These are phyloP conservation scores for Darevskia mixta DNA, from an alignment of 2,797 vertebrate species.

Conservation along the genomic window DNA sequence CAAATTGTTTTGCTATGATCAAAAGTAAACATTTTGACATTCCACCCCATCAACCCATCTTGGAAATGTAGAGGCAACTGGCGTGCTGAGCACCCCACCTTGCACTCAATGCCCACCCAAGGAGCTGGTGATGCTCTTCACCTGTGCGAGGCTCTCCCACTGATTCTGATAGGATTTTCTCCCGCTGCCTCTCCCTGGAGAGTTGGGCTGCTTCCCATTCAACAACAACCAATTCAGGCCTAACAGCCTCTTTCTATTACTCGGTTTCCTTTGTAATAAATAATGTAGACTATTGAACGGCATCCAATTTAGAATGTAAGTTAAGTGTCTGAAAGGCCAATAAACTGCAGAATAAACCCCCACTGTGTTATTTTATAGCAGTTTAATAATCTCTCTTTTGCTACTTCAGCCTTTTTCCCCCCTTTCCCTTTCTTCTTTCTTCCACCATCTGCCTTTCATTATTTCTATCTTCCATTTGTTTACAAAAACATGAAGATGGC, in stretches of 20 bases:
- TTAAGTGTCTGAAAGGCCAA: constrained; percentile 34
- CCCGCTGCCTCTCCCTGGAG: not conserved
- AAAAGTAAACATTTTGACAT: not conserved
- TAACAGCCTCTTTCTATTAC: constrained; percentile 30
- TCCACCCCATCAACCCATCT: not conserved
- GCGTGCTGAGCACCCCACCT: not conserved
- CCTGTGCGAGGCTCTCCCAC: not conserved
- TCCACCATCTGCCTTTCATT: not conserved
- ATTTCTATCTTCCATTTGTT: not conserved
- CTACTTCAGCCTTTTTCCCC: not conserved
- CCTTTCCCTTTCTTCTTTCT: not conserved
- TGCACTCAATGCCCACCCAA: not conserved
- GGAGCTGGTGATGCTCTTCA: not conserved
- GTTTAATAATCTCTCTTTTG: constrained; percentile 30
- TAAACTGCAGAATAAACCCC: constrained; percentile 20
- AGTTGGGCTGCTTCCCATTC: not conserved
- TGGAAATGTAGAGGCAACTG: not conserved
- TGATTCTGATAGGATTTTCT: not conserved
- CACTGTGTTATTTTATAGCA: constrained; percentile 20
- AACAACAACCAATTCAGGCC: constrained; percentile 20
- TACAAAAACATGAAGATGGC: not conserved
- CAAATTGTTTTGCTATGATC: not conserved
- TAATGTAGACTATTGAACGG: constrained; percentile 35
- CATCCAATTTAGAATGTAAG: constrained; percentile 33
- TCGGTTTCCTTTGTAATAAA: constrained; percentile 32